These are phyloP conservation scores for Pocillopora verrucosa DNA, from an alignment of 64 coral and sea anemone genomes.

Conservation along the genomic window DNA sequence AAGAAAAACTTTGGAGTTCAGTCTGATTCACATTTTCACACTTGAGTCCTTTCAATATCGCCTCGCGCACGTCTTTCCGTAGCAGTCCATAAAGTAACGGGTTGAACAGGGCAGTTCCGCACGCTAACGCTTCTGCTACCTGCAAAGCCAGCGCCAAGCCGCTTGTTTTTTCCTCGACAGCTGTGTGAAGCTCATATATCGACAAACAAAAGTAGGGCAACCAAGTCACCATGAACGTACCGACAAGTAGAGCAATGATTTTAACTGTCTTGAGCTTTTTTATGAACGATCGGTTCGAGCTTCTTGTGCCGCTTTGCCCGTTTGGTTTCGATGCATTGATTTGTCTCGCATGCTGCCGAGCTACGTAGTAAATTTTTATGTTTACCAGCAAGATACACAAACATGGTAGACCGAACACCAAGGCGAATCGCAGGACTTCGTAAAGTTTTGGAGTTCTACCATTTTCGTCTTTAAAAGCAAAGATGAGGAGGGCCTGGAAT, in stretches of 20 bases:
- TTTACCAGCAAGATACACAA: conserved; percentile 69
- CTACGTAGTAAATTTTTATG: conserved; percentile 62
- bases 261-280: conserved; percentile 80
- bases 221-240: conserved; percentile 82
- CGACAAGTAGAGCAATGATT: conserved; percentile 75
- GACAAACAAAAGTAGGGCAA: conserved; percentile 63
- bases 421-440: conserved; percentile 65
- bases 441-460: background rate
- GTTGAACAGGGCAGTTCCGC: conserved; percentile 67
- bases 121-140: conserved; percentile 52
- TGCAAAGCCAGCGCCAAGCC: background rate
- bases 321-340: conserved; percentile 42
- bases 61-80: conserved; percentile 68
- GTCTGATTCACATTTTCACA: conserved; percentile 76
- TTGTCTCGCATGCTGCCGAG: conserved; percentile 62
- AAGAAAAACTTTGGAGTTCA: conserved; percentile 4
- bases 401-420: conserved; percentile 67
- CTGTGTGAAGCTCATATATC: conserved; percentile 40
- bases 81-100: conserved; percentile 75
- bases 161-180: background rate
- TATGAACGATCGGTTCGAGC: conserved; percentile 38
- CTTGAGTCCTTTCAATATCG: conserved; percentile 34
- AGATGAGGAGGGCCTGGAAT: conserved; percentile 49
- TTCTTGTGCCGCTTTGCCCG: background rate
- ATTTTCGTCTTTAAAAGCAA: conserved; percentile 13